Percentiles rank a stretch among this genome's conserved stretches.
These are phyloP conservation scores for Thaumetopoea pityocampa DNA, from an alignment of 1,140 invertebrate species.

Conservation along the genomic window DNA sequence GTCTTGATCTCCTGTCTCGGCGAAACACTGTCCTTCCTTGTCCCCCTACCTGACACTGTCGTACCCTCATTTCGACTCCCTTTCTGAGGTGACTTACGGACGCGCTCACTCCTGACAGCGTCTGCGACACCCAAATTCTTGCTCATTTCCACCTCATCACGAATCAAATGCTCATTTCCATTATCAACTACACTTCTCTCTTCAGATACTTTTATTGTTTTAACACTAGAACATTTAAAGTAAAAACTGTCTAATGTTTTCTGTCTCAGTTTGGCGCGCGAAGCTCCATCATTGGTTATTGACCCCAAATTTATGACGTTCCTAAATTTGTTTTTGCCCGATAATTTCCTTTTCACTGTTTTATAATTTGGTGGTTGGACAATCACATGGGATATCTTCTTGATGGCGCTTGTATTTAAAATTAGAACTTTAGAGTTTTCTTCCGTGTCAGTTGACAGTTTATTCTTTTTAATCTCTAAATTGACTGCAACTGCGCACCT, in stretches of 20 bases:
- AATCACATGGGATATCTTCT: slow-evolving; percentile 60
- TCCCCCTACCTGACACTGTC: slow-evolving; percentile 27
- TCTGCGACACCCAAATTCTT: slow-evolving; percentile 43
- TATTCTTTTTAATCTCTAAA: slow-evolving; percentile 63
- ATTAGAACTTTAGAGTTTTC: slow-evolving; percentile 59
- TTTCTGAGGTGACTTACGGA: slow-evolving; percentile 22
- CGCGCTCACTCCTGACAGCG: slow-evolving; percentile 33
- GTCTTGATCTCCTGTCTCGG: slow-evolving; percentile 31
- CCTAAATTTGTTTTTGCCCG: slow-evolving; percentile 37
- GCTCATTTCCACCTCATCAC: slow-evolving; percentile 42
- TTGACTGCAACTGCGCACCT: slow-evolving; percentile 44
- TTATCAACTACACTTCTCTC: slow-evolving; percentile 14
- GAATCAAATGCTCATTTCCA: slow-evolving; percentile 11
- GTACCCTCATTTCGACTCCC: slow-evolving; percentile 24
- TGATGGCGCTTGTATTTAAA: slow-evolving; percentile 64
- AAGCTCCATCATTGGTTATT: slow-evolving; percentile 23
- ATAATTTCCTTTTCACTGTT: slow-evolving; percentile 55
- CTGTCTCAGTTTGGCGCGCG: slow-evolving; percentile 36
- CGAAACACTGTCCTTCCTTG: slow-evolving; percentile 22
- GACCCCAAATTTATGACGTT: slow-evolving; percentile 11
- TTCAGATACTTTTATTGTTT: slow-evolving; percentile 21
- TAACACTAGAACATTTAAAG: slow-evolving; percentile 25
- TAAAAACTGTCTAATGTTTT: slow-evolving; percentile 44
- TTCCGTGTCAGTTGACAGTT: slow-evolving; percentile 33
- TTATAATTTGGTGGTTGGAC: slow-evolving; percentile 67